These are phyloP conservation scores for Misgurnus anguillicaudatus DNA, from an alignment of 2,113 vertebrate species.

Conservation along the genomic window DNA sequence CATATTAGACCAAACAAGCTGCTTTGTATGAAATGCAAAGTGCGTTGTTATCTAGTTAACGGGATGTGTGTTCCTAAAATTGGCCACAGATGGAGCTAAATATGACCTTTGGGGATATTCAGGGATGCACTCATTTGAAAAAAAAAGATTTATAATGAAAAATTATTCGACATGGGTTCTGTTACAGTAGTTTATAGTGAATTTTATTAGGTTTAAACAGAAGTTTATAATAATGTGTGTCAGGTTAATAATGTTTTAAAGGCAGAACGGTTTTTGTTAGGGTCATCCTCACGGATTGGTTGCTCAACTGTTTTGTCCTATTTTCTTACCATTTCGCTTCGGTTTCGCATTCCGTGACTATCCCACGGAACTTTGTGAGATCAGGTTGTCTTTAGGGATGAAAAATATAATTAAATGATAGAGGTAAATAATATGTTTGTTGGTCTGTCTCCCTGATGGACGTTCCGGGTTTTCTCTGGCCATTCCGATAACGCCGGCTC, in stretches of 20 bases:
- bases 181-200: neutral
- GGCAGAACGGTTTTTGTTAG: no score
- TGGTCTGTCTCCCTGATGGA: conserved; percentile 44
- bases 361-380: no score
- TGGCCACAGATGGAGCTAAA: neutral
- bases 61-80: no score
- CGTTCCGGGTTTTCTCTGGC: conserved; percentile 55
- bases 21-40: neutral
- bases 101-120: no score
- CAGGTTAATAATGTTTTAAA: no score
- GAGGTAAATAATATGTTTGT: conserved; percentile 11
- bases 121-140: neutral
- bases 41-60: neutral
- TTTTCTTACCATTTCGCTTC: no score
- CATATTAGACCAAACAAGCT: neutral
- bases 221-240: neutral
- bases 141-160: no score
- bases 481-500: conserved; percentile 63
- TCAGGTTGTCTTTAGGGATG: no score
- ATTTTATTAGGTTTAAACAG: neutral
- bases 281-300: no score
- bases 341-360: no score
- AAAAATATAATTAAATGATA: no score
- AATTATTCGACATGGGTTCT: neutral
- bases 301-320: no score